phyloP scores from a whole-genome alignment of 2,888 invertebrate genomes.

The Yponomeuta malinellus region DNA sequence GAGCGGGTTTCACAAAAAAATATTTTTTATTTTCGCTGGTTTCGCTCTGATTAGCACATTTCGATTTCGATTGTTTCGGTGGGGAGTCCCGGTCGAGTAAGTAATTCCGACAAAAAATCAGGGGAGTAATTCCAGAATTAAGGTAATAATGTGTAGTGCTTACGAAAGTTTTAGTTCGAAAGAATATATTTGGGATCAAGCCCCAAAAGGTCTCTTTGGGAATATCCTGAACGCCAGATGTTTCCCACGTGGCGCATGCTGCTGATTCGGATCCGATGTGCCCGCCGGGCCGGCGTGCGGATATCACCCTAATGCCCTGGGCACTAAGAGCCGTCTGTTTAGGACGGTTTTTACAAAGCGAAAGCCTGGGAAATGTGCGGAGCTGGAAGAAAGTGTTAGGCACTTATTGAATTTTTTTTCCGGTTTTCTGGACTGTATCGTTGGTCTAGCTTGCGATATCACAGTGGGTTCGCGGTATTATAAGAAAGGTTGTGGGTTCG shows the following conservation, averaged over 20 bases:
- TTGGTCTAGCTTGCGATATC: no score
- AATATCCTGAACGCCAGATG: neutral
- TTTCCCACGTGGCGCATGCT: neutral
- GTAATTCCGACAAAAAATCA: no score
- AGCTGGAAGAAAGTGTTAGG: neutral
- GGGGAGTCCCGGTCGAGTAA: no score
- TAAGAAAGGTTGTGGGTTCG: no score
- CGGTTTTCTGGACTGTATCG: neutral
- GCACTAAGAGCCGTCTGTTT: neutral
- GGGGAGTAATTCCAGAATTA: no score
- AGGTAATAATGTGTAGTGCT: no score
- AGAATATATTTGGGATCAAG: neutral
- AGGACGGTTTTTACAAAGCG: neutral
- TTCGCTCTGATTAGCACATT: no score
- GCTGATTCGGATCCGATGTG: neutral
- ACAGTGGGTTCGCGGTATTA: no score
- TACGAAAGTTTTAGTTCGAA: neutral
- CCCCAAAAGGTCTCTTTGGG: neutral
- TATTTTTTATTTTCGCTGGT: no score
- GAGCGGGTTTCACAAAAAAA: no score
- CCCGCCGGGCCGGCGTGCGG: neutral
- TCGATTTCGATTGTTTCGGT: no score
- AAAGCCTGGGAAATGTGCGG: neutral
- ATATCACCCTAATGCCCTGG: neutral
- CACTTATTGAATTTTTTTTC: neutral